Base-by-base conservation (phyloP, 2,888 invertebrate species). In the Trichogramma evanescens region DNA sequence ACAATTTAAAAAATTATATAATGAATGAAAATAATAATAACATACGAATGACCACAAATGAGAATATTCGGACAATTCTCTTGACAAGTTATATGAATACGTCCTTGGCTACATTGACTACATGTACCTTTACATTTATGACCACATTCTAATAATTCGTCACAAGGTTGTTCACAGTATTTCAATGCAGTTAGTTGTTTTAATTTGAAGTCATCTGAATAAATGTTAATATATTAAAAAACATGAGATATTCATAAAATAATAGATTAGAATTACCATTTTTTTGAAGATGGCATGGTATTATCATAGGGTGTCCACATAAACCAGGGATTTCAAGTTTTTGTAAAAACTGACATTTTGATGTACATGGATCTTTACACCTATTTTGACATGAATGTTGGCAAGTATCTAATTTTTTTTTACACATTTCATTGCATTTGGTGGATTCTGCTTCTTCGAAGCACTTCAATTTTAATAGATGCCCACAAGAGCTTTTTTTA, bases 11-110 rank as follows among this genome's bases (percentile, higher is more conserved):
- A 26, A 26, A 26, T 1, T 26, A 3, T 26, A 3, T 2, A 26
- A 26, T 26, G 26, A 5, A 13, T 43, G 41, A 44, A 54, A 58
- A 54, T 48, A 49, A 13, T 39, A 10, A 26, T 6, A 9, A 46
- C n/a, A 46, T 48, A 59, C 59, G 3, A 1, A 42, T 59, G 59
- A 13, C 59, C 59, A 51, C 59, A 59, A 41, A 55, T 38, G 10
- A 59, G 45, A 39, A 51, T 55, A 1, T 50, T 50, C 1, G 9
- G 4, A 8, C 59, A 59, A 41, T 46, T 39, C 5, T 50, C 10
- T 0, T 9, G 8, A 38, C 59, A 59, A 39, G n/a, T 2, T 1
- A 55, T 13, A 8, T 59, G 59, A 4, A 55, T 41, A 6, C 59
- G 59, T 10, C 59, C 59, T 46, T 59, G 59, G 5, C 26, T 48